Evolutionary conservation across 1,140 invertebrate species (phyloP).

Genomic region (Latrodectus geometricus): DNA sequence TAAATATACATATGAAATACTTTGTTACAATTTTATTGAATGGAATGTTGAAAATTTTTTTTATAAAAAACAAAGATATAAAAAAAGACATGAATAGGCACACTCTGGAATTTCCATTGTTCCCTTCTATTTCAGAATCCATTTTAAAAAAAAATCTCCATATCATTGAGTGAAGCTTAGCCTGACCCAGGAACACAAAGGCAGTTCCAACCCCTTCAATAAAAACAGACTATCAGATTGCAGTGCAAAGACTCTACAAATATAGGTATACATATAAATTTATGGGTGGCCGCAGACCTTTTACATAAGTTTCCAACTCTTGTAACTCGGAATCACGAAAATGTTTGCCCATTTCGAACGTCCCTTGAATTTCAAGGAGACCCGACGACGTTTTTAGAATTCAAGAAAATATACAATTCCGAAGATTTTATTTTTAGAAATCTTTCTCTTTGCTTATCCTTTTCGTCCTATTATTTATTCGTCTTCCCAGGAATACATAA

Average conservation of each 20-base stretch:
- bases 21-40: no score
- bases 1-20: no score
- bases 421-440: conserved; percentile 42
- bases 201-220: background rate
- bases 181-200: no score
- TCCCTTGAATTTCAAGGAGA: conserved; percentile 44
- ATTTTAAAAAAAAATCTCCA: no score
- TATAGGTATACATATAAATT: conserved; percentile 52
- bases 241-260: conserved; percentile 22
- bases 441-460: conserved; percentile 7
- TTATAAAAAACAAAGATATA: no score
- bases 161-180: no score
- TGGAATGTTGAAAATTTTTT: no score
- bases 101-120: no score
- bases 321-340: conserved; percentile 45
- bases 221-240: conserved; percentile 37
- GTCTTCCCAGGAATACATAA: conserved; percentile 17
- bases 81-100: no score
- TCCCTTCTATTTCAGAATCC: no score
- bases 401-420: conserved; percentile 52
- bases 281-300: conserved; percentile 33
- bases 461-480: conserved; percentile 38
- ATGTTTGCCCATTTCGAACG: conserved; percentile 44
- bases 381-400: conserved; percentile 44
- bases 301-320: conserved; percentile 29